phyloP scores from a whole-genome alignment of 2,113 vertebrate genomes.

The Silurus asotus region DNA sequence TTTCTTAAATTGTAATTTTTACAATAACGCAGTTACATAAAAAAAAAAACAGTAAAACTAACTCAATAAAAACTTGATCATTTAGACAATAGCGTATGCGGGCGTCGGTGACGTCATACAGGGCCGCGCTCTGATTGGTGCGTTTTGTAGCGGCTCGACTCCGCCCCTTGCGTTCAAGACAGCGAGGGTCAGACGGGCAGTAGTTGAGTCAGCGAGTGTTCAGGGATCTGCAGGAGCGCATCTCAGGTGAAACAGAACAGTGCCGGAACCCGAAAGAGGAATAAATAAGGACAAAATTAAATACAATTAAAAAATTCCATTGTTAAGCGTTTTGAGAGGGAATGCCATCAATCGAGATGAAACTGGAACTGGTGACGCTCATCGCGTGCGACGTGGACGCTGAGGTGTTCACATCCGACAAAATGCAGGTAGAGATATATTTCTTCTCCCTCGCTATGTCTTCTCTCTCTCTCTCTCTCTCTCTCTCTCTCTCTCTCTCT shows the following conservation, averaged over 20 bases:
- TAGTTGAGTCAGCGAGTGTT: constrained; percentile 30
- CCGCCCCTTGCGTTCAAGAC: constrained; percentile 43
- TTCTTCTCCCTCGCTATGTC: constrained; percentile 54
- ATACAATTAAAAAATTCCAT: not conserved
- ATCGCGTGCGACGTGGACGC: constrained; percentile 79
- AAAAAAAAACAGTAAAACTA: not conserved
- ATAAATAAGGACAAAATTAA: not conserved
- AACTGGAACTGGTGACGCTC: constrained; percentile 81
- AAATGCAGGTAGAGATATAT: constrained; percentile 73
- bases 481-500: not conserved
- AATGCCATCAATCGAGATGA: constrained; percentile 84
- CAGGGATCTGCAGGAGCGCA: not conserved
- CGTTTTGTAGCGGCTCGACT: constrained; percentile 18
- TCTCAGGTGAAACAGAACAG: constrained; percentile 13
- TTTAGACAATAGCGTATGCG: constrained; percentile 54
- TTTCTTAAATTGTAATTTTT: too few relatives aligned
- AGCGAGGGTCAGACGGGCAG: constrained; percentile 21
- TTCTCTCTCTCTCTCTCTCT: not conserved
- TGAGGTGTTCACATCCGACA: constrained; percentile 79
- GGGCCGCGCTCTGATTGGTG: constrained; percentile 52
- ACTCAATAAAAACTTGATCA: too few relatives aligned
- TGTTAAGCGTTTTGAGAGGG: constrained; percentile 54
- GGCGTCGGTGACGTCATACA: constrained; percentile 70
- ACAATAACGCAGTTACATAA: too few relatives aligned
- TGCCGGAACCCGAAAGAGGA: not conserved